These are phyloP conservation scores for Sphaerophoria taeniata DNA, from an alignment of 2,888 invertebrate species.

Conservation along the genomic window DNA sequence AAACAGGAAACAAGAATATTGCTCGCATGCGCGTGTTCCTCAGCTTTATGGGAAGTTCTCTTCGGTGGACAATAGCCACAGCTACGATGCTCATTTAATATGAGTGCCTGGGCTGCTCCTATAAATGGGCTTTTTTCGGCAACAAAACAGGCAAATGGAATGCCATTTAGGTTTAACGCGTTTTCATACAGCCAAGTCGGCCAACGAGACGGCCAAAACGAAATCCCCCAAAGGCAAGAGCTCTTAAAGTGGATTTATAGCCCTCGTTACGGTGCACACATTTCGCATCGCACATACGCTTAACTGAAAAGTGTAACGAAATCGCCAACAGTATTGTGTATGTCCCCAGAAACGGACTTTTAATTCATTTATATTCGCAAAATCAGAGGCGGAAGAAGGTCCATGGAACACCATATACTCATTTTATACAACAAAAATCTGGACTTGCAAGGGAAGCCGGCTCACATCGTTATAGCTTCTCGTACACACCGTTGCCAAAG, in stretches of 20 bases:
- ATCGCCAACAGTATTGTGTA: conserved; percentile 50
- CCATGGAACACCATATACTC: background rate
- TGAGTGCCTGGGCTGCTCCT: conserved; percentile 26
- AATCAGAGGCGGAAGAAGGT: conserved; percentile 63
- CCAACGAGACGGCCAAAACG: background rate
- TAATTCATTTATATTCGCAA: conserved; percentile 70
- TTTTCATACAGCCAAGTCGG: conserved; percentile 38
- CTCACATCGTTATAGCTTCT: conserved; percentile 52
- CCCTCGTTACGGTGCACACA: conserved; percentile 64
- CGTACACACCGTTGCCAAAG: background rate
- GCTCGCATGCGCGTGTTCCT: conserved; percentile 45
- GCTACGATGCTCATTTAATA: conserved; percentile 3
- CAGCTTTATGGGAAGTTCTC: conserved; percentile 48
- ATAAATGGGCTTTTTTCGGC: conserved; percentile 63
- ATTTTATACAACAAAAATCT: conserved; percentile 20
- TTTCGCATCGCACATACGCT: conserved; percentile 44
- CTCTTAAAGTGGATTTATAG: conserved; percentile 68
- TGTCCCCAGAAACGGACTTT: conserved; percentile 60
- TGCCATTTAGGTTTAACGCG: conserved; percentile 66
- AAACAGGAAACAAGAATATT: conserved; percentile 14
- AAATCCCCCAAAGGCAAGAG: conserved; percentile 35
- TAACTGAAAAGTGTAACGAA: conserved; percentile 54
- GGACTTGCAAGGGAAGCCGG: conserved; percentile 41
- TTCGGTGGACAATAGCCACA: conserved; percentile 30
- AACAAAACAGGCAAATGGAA: conserved; percentile 53